phyloP scores from a whole-genome alignment of 1,140 invertebrate species.

The Euglossa dilemma region DNA sequence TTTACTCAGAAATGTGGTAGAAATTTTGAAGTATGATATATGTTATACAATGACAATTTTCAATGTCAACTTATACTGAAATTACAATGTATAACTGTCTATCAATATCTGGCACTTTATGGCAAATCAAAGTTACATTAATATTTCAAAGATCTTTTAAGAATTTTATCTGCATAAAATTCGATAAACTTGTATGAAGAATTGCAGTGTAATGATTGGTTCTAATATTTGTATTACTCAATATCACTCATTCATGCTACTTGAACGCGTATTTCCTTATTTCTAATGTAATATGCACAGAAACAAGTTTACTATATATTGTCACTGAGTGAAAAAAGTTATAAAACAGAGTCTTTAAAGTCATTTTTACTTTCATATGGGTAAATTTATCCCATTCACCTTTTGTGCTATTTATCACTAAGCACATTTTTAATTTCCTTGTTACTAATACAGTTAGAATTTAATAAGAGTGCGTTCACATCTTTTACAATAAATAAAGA shows the following conservation, averaged over 20 bases:
- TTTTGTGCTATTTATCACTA: not conserved
- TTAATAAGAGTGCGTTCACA: conserved; percentile 31
- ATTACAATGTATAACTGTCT: conserved; percentile 21
- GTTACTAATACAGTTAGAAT: conserved; percentile 37
- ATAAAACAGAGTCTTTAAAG: conserved; percentile 58
- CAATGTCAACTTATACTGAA: conserved; percentile 9
- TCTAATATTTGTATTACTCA: conserved; percentile 22
- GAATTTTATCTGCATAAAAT: conserved; percentile 27
- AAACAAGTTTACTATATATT: conserved; percentile 49
- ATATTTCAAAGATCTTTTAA: conserved; percentile 25
- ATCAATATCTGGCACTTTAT: conserved; percentile 55
- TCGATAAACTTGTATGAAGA: conserved; percentile 34
- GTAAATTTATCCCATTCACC: conserved; percentile 24
- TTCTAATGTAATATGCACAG: conserved; percentile 47
- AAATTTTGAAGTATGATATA: conserved; percentile 1
- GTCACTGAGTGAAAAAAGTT: conserved; percentile 64
- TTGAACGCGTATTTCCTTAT: conserved; percentile 39
- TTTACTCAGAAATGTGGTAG: not conserved
- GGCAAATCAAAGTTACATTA: conserved; percentile 46
- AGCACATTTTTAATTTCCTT: conserved; percentile 18
- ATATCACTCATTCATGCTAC: conserved; percentile 23
- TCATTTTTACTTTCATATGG: conserved; percentile 43
- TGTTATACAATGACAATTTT: conserved; percentile 2
- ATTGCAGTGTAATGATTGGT: conserved; percentile 16
- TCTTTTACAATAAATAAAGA: conserved; percentile 44